Base-by-base conservation (phyloP, 2,888 invertebrate species). In the Napeogenes inachia region DNA sequence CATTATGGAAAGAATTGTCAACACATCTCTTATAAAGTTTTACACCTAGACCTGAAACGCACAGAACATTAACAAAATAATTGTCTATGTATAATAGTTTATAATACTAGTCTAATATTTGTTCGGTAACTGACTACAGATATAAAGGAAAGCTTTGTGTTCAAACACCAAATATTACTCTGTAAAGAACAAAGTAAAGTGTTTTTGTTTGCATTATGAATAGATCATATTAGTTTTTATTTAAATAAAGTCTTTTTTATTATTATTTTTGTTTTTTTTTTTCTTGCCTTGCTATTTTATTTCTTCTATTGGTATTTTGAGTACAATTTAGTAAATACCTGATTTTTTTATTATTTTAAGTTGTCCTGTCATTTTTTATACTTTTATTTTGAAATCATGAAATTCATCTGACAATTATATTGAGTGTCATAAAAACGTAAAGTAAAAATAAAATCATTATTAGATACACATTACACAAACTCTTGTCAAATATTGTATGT, bases 241-340 rank as follows among this genome's bases (percentile, higher is more conserved):
- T 83, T 82, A 76, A 64, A 75, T 76, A 88, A 85, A 72, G 70
- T 73, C n/a, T 79, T 85, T 82, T 80, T 80, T 78, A 80, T 77
- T 75, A 71, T 54, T 60, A 60, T 73, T 67, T 72, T 68, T 68
- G 67, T 66, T 71, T 75, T 74, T 75, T 75, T 75, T 73, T 78
- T 83, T 81, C 62, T 59, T 55, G 57, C 58, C 55, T 53, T 62
- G 6, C 21, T 12, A 50, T 30, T 47, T 47, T 21, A 30, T 50
- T 50, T 50, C 30, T 8, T 12, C 4, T 10, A 2, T 30, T n/a
- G 10, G 10, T 50, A 50, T 21, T 21, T 21, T 21, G 21, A 21
- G 21, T 21, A 21, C 1, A 21, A 21, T 21, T 21, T 21, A 21
- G 21, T 21, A 21, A 21, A 21, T 21, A 21, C 21, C 1, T 21